These are phyloP conservation scores for Omphaloscelis lunosa DNA, from an alignment of 2,888 invertebrate genomes.

Conservation along the genomic window DNA sequence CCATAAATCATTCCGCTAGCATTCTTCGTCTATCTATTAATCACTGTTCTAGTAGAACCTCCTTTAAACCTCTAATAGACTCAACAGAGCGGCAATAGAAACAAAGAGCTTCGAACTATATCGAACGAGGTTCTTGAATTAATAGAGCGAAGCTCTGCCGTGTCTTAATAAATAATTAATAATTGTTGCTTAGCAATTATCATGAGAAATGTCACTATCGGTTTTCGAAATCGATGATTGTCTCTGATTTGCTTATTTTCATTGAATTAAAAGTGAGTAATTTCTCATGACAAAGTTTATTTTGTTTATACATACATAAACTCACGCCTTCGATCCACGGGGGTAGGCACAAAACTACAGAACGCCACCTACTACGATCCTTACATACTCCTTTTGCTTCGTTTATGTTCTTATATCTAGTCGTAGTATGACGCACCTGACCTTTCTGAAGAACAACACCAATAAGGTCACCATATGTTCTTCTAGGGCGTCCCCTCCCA, in stretches of 20 bases:
- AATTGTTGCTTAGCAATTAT: constrained; percentile 62
- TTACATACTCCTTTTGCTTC: neutral
- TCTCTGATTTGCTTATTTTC: neutral
- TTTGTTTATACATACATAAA: too few species aligned
- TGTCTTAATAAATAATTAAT: constrained; percentile 67
- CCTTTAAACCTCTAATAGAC: constrained; percentile 29
- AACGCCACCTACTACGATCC: too few species aligned
- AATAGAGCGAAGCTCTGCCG: constrained; percentile 48
- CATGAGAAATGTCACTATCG: constrained; percentile 42
- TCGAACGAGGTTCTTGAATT: constrained; percentile 48
- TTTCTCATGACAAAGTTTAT: too few species aligned
- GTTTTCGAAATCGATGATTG: constrained; percentile 40
- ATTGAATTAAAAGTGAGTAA: neutral
- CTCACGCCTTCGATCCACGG: too few species aligned
- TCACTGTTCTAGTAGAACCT: constrained; percentile 28
- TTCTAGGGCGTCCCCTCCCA: too few species aligned
- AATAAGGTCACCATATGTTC: neutral
- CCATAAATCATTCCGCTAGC: constrained; percentile 19
- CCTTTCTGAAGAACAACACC: neutral
- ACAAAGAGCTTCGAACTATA: constrained; percentile 50
- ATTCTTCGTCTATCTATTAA: constrained; percentile 18
- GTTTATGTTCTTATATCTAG: neutral
- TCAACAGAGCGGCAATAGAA: constrained; percentile 43
- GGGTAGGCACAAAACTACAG: too few species aligned
- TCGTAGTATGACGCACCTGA: neutral